Evolutionary conservation across 2,888 invertebrate genomes (phyloP).

Genomic region (Plebejus melissa): DNA sequence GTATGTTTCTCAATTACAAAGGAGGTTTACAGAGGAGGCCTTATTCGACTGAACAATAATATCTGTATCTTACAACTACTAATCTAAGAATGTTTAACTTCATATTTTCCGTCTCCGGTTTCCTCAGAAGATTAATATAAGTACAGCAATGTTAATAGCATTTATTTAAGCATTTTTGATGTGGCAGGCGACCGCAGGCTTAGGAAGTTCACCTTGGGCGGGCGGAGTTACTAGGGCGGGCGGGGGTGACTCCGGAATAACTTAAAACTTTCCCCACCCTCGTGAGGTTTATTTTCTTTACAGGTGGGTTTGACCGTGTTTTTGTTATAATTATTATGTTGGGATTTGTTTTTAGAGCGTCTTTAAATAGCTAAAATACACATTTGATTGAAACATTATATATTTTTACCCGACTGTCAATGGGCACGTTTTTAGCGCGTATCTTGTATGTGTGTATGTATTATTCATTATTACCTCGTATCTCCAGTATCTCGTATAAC

Average conservation of each 20-base stretch:
- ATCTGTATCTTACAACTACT: not conserved
- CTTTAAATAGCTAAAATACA: not conserved
- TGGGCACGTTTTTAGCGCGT: too few species aligned
- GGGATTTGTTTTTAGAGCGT: not conserved
- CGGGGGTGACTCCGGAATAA: constrained; percentile 44
- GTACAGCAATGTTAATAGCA: constrained; percentile 22
- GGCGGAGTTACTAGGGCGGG: constrained; percentile 24
- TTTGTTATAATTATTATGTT: constrained; percentile 2
- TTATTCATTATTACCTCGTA: too few species aligned
- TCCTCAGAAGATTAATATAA: constrained; percentile 17
- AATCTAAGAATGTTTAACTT: not conserved
- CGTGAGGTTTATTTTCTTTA: constrained; percentile 36
- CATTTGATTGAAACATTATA: too few species aligned
- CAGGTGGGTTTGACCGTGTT: constrained; percentile 27
- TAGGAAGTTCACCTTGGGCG: constrained; percentile 37
- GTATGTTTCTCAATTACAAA: too few species aligned
- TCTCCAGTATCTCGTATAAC: too few species aligned
- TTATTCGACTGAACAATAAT: too few species aligned
- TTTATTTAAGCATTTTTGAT: constrained; percentile 42
- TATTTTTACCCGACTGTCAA: too few species aligned
- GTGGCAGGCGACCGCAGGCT: constrained; percentile 40
- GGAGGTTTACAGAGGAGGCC: too few species aligned
- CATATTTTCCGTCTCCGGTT: not conserved
- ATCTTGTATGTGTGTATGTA: too few species aligned
- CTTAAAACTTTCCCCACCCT: constrained; percentile 45